Evolutionary conservation across 2,797 vertebrate species (phyloP).

Genomic region (Clarias pachynema): DNA sequence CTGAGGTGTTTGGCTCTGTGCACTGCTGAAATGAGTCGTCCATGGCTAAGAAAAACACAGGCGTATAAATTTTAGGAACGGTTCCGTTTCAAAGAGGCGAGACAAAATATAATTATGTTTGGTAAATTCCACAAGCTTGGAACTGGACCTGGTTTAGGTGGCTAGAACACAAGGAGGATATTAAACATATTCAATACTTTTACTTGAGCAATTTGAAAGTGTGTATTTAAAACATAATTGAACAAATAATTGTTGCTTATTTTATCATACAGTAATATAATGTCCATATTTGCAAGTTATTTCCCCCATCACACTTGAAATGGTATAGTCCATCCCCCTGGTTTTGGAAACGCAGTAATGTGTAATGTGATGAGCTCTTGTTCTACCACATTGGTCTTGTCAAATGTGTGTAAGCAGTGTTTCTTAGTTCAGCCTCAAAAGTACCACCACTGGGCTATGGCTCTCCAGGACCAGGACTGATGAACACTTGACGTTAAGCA

Average conservation of each 20-base stretch:
- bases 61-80: slow-evolving; percentile 13
- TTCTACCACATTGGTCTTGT: slow-evolving; percentile 1
- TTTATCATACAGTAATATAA: neutral
- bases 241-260: slow-evolving; percentile 9
- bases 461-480: neutral
- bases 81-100: slow-evolving; percentile 29
- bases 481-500: neutral
- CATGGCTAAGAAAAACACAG: slow-evolving; percentile 20
- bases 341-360: neutral
- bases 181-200: slow-evolving; percentile 21
- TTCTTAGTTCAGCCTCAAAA: neutral
- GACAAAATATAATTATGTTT: slow-evolving; percentile 27
- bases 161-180: slow-evolving; percentile 18
- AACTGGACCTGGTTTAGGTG: slow-evolving; percentile 35
- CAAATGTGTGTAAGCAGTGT: neutral
- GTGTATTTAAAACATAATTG: neutral
- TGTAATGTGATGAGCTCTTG: neutral
- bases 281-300: neutral
- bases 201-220: slow-evolving; percentile 1
- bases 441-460: neutral
- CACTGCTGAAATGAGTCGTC: slow-evolving; percentile 25
- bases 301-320: neutral
- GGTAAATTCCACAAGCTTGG: slow-evolving; percentile 19
- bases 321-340: neutral
- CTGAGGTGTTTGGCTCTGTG: slow-evolving; percentile 24